phyloP scores from a whole-genome alignment of 2,888 invertebrate genomes.

The Asteroscopus sphinx region DNA sequence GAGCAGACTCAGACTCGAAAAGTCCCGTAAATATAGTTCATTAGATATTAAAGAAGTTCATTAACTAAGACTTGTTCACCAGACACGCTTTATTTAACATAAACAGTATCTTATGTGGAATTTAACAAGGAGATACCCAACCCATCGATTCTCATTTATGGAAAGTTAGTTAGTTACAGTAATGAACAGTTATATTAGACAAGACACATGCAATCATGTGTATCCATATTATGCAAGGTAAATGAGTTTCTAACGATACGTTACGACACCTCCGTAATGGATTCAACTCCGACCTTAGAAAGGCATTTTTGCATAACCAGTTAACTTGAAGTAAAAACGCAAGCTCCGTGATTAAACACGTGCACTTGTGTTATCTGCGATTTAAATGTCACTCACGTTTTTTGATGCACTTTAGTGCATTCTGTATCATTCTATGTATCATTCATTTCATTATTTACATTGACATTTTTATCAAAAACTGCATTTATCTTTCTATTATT shows the following conservation, averaged over 20 bases:
- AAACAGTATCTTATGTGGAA: conserved; percentile 11
- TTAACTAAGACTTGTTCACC: conserved; percentile 1
- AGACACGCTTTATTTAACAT: conserved; percentile 10
- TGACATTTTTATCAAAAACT: too few species aligned
- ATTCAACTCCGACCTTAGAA: conserved; percentile 75
- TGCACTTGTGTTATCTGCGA: conserved; percentile 24
- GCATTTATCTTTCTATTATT: too few species aligned
- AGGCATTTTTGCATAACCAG: conserved; percentile 65
- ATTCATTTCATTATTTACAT: too few species aligned
- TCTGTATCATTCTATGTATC: not conserved
- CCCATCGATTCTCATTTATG: conserved; percentile 44
- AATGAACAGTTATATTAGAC: conserved; percentile 42
- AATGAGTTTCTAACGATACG: conserved; percentile 64
- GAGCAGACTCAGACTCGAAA: too few species aligned
- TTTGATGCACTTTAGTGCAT: conserved; percentile 6
- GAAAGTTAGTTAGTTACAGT: conserved; percentile 16
- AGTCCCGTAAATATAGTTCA: too few species aligned
- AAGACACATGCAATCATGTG: conserved; percentile 57
- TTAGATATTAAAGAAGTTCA: conserved; percentile 1
- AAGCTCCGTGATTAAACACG: conserved; percentile 16
- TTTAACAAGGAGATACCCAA: conserved; percentile 22
- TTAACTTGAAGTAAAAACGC: conserved; percentile 38
- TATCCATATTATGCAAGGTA: conserved; percentile 66
- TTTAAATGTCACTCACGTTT: conserved; percentile 25
- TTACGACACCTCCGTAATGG: conserved; percentile 63